Conservation (phyloP, 2,113 vertebrate genomes). For the Callipepla squamata region DNA sequence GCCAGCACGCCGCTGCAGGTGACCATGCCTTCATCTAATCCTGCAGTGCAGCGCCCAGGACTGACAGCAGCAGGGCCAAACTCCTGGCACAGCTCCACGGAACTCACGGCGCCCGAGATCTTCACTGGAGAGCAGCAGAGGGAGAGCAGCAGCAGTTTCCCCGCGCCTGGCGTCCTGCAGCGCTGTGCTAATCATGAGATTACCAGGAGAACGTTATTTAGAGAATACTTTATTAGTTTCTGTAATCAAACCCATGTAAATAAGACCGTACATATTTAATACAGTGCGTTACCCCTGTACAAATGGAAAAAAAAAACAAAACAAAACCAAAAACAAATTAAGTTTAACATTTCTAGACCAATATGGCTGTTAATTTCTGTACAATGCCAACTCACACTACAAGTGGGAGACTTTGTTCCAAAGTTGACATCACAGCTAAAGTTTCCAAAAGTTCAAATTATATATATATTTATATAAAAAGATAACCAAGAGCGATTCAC, state of each 20-base stretch:
- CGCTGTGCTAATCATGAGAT: conserved; percentile 29
- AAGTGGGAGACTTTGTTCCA: conserved; percentile 81
- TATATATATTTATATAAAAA: conserved; percentile 87
- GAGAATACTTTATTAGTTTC: conserved; percentile 99
- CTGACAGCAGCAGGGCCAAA: too few relatives aligned
- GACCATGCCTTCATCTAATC: background rate
- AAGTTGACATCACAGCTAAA: conserved; percentile 85
- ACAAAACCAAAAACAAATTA: conserved; percentile 62
- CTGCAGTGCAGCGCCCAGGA: too few relatives aligned
- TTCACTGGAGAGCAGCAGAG: background rate
- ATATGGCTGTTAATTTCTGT: conserved; percentile 89
- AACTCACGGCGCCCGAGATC: fast-evolving
- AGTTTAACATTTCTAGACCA: conserved; percentile 85
- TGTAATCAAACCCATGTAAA: conserved; percentile 99
- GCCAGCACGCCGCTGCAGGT: fast-evolving
- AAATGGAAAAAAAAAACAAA: conserved; percentile 88
- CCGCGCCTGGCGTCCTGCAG: background rate
- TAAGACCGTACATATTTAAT: conserved; percentile 99
- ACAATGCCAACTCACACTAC: conserved; percentile 85
- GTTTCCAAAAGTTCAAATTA: conserved; percentile 84
- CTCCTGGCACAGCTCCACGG: background rate
- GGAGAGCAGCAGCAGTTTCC: too few relatives aligned
- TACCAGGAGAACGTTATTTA: conserved; percentile 77
- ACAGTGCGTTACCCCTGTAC: conserved; percentile 99
- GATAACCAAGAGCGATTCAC: conserved; percentile 81